Base-by-base conservation (phyloP, 2,113 vertebrate species). In the Gymnogyps californianus region DNA sequence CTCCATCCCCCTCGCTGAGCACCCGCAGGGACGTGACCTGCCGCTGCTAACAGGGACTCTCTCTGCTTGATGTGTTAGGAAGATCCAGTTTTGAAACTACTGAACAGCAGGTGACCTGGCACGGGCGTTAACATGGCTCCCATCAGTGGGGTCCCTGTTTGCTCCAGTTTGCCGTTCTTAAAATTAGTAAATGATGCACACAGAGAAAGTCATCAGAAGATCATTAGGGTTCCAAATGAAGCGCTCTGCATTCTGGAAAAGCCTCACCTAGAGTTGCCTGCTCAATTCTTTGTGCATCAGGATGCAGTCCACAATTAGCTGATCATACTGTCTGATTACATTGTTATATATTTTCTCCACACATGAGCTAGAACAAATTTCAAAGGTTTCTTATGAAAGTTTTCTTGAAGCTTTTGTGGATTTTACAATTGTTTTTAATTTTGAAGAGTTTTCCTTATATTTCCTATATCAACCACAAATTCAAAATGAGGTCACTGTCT, bases 41-140 rank as follows among this genome's bases (percentile, higher is more conserved):
- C 36, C 3, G 2, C 38, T 32, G 14, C 16, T 49, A 31, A 38
- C 10, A 16, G 75, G 29, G 62, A 36, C 59, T 34, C 34, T 36
- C 52, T 31, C 40, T 81, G 71, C 59, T n/a, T 9, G 1, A 16
- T 0, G 0, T 11, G 36, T 49, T 28, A 44, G 26, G 9, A 81
- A 28, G 46, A 87, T 66, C 69, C 26, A 10, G 15, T 32, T 91
- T 66, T 24, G 54, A 77, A 95, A 25, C 28, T 36, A 54, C 14
- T 5, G 10, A 86, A 58, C 71, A 62, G 54, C 0, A 3, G 28
- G 40, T 66, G 71, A 69, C 24, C 29, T 44, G 88, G 36, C 36
- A 24, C 1, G 13, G 44, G 18, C 0, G 0, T 57, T 57, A 83
- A 49, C 1, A 0, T 2, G 10, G 32, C 11, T 79, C 42, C 29